Evolutionary conservation across 2,113 vertebrate species (phyloP), one percentile per base, ranked within the genome.

Genomic region (Platysternon megacephalum): DNA sequence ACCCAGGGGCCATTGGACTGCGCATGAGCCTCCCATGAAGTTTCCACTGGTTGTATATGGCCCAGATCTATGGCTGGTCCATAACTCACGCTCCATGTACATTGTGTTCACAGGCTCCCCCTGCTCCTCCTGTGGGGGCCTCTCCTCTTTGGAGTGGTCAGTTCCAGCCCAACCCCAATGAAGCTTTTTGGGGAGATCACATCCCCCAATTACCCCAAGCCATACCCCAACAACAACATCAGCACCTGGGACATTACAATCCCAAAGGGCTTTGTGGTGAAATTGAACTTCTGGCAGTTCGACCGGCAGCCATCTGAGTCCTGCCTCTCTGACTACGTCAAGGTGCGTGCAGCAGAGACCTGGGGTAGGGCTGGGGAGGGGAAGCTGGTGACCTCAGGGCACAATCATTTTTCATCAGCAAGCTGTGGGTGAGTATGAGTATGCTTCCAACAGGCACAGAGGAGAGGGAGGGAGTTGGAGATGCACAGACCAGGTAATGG

Each of bases 261-360:
- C 28, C 98, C 99, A 4, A 74, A 94, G 12, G 99, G 99, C 42
- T 99, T 98, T 91, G 97, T 95, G 79, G 98, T 99, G 89, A 98
- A 98, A 90, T 98, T 99, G 32, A 97, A 98, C 86, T 99, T 99
- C 98, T 97, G 97, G 79, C 98, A 98, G 81, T 98, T 99, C 97
- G 99, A 99, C 88, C 95, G 99, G 72, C 99, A 99, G 90, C 98
- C 99, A 2, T 99, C 99, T 1, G 95, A 93, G 51, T 97, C 97
- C 96, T 99, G 99, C 93, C 97, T 97, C 92, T 99, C 99, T 84
- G 99, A 99, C 95, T 98, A 98, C 80, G 98, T 99, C 78, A 99
- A 98, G 98, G 99, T 99, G 97, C 8, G 98, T 88, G 26, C 68
- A 49, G 2, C 1, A 48, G 55, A 52, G 48, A 24, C 5, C 4